Evolutionary conservation across 2,797 vertebrate species (phyloP), one percentile per base, ranked within the genome.

Genomic region (Gymnoscopelus braueri): DNA sequence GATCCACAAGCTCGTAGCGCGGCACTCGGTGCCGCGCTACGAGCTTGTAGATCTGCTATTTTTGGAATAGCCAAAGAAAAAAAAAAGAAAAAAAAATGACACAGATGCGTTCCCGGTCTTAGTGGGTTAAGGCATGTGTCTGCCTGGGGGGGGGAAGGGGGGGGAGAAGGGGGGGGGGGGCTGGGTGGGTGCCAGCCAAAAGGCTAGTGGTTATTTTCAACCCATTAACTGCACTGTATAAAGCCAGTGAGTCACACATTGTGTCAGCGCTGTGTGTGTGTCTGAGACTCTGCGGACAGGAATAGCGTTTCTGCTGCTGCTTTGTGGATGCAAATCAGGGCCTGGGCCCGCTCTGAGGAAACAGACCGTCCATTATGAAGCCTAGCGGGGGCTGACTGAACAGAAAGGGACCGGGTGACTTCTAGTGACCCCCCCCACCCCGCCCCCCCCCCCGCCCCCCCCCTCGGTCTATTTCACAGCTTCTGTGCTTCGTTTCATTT

Each of bases 271-370:
- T 57, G 70, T 24, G 75, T 19, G 19, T 19, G 19, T 19, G 19
- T 84, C 79, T 87, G 79, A 32, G 39, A 57, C 71, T 8, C 39
- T 7, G 39, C 9, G 60, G 71, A 71, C n/a, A 23, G 67, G 1
- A 80, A 80, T 85, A 80, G 83, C 77, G 79, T 48, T 59, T 59
- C 14, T 59, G 67, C 79, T 5, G 5, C 9, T 39, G 71, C 80
- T 87, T 82, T 88, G 81, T 68, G 66, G 83, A 88, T 80, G 84
- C 83, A 88, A 88, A 87, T 84, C 75, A 75, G 83, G 82, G 54
- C n/a, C 60, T 19, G 19, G 19, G 78, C 78, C 81, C 66, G 79
- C 82, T 84, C 81, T 62, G n/a, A 84, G 86, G 87, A 80, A 82
- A 84, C 84, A 88, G 83, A 81, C 79, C 4, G 78, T 72, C 85